Base-by-base conservation (phyloP, 2,113 vertebrate species). In the Myotis davidii region DNA sequence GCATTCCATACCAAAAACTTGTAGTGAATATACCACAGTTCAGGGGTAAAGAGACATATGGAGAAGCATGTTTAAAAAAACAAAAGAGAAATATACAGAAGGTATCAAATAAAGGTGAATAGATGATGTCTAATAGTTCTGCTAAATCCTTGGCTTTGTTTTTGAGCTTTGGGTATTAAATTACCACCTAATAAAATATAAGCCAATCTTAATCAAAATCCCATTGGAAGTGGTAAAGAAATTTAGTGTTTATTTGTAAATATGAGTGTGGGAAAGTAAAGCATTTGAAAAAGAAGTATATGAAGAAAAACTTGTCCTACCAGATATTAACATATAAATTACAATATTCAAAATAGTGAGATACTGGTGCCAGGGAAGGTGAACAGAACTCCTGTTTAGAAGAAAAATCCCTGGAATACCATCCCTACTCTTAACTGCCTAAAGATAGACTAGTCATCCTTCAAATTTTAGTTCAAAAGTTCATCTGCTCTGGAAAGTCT, bases 321-420 rank as follows among this genome's bases (percentile, higher is more conserved):
- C 4, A 85, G 27, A n/a, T 85, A 70, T 42, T 85, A 67, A 85
- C 90, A 94, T 56, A n/a, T 54, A 94, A 72, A 72, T 79, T 77
- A 67, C 10, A 82, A 11, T 45, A 86, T 17, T 85, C 17, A 85
- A 70, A 89, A 82, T 4, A 17, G 79, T 82, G 73, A 95, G 32
- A 65, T 34, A 39, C 21, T 74, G 21, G 10, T 65, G 10, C 9
- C 42, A 65, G 39, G 17, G 39, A 3, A 91, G 45, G 59, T 37
- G 20, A 78, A 70, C 48, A 65, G 54, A 82, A 45, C 23, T 70
- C 27, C 17, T 18, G 3, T 32, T 14, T 5, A 42, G 48, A 83
- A 83, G 8, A 88, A 37, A 90, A 50, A 50, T 39, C 4, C 45
- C 32, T 65, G 42, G 21, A 56, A n/a, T 65, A 34, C 17, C 69